Evolutionary conservation across 2,797 vertebrate species (phyloP).

Genomic region (Channallabes apus): DNA sequence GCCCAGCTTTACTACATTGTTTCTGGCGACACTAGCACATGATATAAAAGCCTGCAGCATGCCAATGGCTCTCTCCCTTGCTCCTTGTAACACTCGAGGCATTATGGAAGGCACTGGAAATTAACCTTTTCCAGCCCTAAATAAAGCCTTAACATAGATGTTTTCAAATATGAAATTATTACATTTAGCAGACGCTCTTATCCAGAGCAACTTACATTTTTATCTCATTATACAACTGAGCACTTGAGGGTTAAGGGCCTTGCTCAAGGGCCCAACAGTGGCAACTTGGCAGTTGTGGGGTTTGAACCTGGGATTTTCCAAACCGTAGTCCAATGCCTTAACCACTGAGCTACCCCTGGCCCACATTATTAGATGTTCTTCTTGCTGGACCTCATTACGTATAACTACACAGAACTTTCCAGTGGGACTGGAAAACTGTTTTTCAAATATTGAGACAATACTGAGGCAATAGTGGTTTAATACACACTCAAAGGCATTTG

Average conservation of each 20-base stretch:
- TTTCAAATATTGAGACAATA: too few species aligned
- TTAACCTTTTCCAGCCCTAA: neutral
- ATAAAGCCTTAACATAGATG: neutral
- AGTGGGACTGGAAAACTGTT: neutral
- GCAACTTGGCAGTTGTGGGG: too few species aligned
- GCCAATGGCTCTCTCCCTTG: slow-evolving; percentile 24
- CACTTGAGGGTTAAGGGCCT: too few species aligned
- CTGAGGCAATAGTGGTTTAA: neutral
- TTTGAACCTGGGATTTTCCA: too few species aligned
- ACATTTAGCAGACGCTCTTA: too few species aligned
- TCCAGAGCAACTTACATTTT: too few species aligned
- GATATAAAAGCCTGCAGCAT: slow-evolving; percentile 30
- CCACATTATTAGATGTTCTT: neutral
- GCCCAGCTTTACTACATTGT: slow-evolving; percentile 5
- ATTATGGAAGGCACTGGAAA: slow-evolving; percentile 21
- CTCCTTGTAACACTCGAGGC: slow-evolving; percentile 23
- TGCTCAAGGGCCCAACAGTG: too few species aligned
- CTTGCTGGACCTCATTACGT: neutral
- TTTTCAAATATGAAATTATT: neutral
- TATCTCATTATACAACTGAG: too few species aligned
- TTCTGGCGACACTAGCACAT: slow-evolving; percentile 25
- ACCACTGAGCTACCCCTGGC: too few species aligned
- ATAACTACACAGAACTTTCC: neutral
- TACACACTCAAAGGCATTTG: neutral
- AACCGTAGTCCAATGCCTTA: too few species aligned